Evolutionary conservation across 2,888 invertebrate genomes (phyloP).

Genomic region (Drosophila austrosaltans): DNA sequence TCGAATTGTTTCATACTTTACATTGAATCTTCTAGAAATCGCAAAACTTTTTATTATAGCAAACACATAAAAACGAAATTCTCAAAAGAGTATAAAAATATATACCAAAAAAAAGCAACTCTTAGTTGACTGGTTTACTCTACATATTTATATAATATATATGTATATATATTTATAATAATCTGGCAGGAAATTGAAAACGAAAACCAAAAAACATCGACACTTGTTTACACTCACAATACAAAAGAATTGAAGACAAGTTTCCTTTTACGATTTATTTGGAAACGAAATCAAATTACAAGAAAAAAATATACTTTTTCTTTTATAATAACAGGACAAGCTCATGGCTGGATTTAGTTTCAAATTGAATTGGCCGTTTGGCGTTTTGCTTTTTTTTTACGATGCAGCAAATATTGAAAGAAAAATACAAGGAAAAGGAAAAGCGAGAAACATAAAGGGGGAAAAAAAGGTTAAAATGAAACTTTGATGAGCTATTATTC

Average conservation of each 20-base stretch:
- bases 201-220: constrained; percentile 44
- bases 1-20: no score
- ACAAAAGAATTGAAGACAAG: constrained; percentile 3
- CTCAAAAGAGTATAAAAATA: background rate
- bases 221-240: constrained; percentile 48
- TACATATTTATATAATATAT: background rate
- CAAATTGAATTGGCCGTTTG: constrained; percentile 49
- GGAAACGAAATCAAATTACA: constrained; percentile 67
- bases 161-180: background rate
- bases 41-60: no score
- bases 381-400: constrained; percentile 37
- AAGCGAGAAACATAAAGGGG: constrained; percentile 22
- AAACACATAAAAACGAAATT: no score
- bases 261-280: constrained; percentile 23
- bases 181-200: constrained; percentile 55
- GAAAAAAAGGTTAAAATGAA: constrained; percentile 60
- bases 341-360: constrained; percentile 21
- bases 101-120: background rate
- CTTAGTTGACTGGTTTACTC: background rate
- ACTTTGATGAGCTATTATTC: constrained; percentile 73
- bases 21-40: no score
- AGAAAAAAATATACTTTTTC: constrained; percentile 4
- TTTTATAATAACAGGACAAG: background rate
- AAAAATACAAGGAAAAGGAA: constrained; percentile 40
- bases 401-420: constrained; percentile 18